These are phyloP conservation scores for Homarus americanus DNA, from an alignment of 1,140 invertebrate species.

Conservation along the genomic window DNA sequence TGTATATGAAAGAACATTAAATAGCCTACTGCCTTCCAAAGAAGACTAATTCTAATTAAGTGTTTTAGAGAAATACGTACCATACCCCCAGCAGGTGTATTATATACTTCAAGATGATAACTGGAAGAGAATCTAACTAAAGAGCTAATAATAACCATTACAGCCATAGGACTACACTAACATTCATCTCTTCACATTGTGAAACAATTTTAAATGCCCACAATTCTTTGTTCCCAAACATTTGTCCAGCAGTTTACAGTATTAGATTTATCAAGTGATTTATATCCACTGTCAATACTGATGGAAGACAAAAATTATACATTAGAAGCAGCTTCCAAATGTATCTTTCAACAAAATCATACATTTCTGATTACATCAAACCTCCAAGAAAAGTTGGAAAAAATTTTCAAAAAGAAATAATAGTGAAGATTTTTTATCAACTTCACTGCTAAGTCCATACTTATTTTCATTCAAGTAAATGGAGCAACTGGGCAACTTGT, in stretches of 20 bases:
- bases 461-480: not conserved
- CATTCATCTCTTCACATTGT: not conserved
- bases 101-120: not conserved
- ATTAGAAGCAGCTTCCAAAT: not conserved
- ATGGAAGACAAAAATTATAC: not conserved
- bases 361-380: not conserved
- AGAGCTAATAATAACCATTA: not conserved
- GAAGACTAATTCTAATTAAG: not conserved
- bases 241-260: not conserved
- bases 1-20: not conserved
- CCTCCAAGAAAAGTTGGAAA: not conserved
- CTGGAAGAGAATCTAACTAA: constrained; percentile 6
- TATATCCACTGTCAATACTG: not conserved
- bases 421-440: no score
- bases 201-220: not conserved
- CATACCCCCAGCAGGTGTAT: not conserved
- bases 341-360: not conserved
- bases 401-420: no score
- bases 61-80: constrained; percentile 5
- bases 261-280: no score
- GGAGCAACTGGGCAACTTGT: not conserved
- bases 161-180: not conserved
- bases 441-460: not conserved
- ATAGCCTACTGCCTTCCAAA: not conserved
- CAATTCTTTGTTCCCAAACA: not conserved